Evolutionary conservation across 2,888 invertebrate genomes (phyloP), one percentile per base, ranked within the genome.

Genomic region (Dynastes maya): DNA sequence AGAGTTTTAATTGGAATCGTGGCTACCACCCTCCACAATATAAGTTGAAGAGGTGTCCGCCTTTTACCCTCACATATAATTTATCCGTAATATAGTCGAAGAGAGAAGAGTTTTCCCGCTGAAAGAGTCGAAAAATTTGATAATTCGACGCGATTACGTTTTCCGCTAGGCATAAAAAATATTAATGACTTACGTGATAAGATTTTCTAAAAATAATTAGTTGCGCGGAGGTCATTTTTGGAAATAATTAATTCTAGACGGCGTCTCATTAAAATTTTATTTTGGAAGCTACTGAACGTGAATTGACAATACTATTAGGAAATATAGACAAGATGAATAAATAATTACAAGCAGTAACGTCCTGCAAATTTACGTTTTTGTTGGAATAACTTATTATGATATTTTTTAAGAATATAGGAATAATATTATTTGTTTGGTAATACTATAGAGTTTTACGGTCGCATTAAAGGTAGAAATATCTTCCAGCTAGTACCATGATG

Each of bases 121-220:
- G 49, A 29, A 74, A 49, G 63, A 45, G 58, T 63, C 8, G 40
- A 74, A 74, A 74, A 74, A 61, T 74, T 74, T 74, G 55, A 74
- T 74, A 74, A 74, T 74, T 61, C 45, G 72, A 11, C 45, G 27
- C 61, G 61, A 74, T 74, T 63, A 74, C 61, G 61, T 6, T 61
- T 51, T 74, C 72, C 61, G 61, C 32, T 9, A 45, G 13, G 49
- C 40, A 40, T 45, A 58, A 61, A 68, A 61, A 61, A 32, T 40
- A 74, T 74, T 74, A 27, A 55, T 45, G 72, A 27, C 45, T 40
- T 74, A 74, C 72, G 72, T 74, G 72, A 74, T 22, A 45, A 29
- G 72, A 63, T 58, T 74, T 61, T 74, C n/a, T 58, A 11, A 22
- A 16, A 74, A 74, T 74, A 74, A 63, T 45, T 74, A 45, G 49